A percentile compares a stretch with the other conserved stretches of the same genome.
Conservation (phyloP, 2,113 vertebrate species). For the Chaenogobius annularis region DNA sequence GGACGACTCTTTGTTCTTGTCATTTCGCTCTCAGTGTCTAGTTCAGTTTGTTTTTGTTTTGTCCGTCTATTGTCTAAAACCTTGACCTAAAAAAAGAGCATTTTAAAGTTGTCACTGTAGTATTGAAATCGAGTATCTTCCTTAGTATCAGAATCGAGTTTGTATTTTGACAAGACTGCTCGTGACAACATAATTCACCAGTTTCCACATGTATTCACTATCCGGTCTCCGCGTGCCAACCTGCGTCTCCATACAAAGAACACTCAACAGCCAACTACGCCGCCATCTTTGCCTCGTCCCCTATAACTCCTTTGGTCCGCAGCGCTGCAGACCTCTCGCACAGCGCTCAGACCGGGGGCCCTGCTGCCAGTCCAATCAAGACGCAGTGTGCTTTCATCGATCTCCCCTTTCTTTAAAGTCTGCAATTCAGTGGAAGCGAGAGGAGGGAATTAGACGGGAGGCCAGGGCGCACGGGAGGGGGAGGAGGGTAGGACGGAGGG, state of each 20-base stretch:
- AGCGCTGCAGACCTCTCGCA: slow-evolving; percentile 24
- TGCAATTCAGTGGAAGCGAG: slow-evolving; percentile 60
- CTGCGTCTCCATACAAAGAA: neutral
- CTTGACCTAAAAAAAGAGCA: no score
- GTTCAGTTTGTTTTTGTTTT: no score
- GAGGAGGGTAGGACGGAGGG: slow-evolving; percentile 10
- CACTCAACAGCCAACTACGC: neutral
- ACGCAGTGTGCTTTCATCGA: slow-evolving; percentile 71
- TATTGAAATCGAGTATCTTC: no score
- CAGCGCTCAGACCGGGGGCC: slow-evolving; percentile 44
- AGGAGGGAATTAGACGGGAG: slow-evolving; percentile 42
- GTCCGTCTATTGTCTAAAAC: no score
- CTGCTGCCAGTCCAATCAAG: slow-evolving; percentile 69
- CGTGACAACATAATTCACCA: no score
- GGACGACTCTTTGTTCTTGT: no score
- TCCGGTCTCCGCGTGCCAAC: no score
- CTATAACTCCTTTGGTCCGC: neutral
- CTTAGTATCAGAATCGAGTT: no score
- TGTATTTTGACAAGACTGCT: no score
- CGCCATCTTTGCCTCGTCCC: neutral
- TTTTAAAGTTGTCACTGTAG: no score
- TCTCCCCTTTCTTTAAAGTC: slow-evolving; percentile 52
- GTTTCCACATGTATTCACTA: no score
- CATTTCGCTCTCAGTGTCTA: no score
- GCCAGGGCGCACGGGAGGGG: slow-evolving; percentile 5